A percentile compares a stretch with the other conserved stretches of the same genome.
phyloP scores from a whole-genome alignment of 2,113 vertebrate genomes.

The Alexandromys fortis region DNA sequence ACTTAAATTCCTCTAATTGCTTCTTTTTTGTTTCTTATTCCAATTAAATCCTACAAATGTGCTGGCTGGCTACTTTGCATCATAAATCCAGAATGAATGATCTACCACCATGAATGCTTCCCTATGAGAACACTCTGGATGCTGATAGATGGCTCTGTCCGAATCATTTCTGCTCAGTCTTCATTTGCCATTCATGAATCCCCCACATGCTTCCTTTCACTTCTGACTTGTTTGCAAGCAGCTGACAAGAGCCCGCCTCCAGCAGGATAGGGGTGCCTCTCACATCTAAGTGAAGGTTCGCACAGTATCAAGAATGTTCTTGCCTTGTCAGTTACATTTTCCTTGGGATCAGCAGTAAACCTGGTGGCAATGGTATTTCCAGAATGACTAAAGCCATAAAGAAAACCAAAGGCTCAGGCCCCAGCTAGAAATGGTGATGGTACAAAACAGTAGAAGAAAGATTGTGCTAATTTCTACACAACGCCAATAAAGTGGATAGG shows the following conservation, averaged over 20 bases:
- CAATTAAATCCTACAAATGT: slow-evolving; percentile 38
- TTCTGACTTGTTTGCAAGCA: not conserved
- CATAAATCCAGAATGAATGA: slow-evolving; percentile 49
- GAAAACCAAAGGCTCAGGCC: not conserved
- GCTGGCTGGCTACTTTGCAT: not conserved
- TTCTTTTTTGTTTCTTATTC: slow-evolving; percentile 15
- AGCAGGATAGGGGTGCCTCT: slow-evolving; percentile 37
- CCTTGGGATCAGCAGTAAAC: not conserved
- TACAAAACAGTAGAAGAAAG: not conserved
- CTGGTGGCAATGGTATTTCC: slow-evolving; percentile 10
- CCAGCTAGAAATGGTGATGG: not conserved
- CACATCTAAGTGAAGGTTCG: not conserved
- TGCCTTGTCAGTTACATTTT: slow-evolving; percentile 44
- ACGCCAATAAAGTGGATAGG: slow-evolving; percentile 29
- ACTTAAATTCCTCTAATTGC: not conserved
- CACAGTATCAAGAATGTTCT: not conserved
- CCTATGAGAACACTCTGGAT: slow-evolving; percentile 52
- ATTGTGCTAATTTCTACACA: slow-evolving; percentile 9
- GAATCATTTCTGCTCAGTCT: slow-evolving; percentile 8
- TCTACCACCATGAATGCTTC: slow-evolving; percentile 28
- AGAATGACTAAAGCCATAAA: not conserved
- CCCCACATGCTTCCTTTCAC: not conserved
- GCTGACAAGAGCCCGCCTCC: not conserved
- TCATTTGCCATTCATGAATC: slow-evolving; percentile 71
- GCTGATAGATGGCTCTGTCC: slow-evolving; percentile 35